Conservation (phyloP, 2,888 invertebrate species). For the Synanthedon andrenaeformis region DNA sequence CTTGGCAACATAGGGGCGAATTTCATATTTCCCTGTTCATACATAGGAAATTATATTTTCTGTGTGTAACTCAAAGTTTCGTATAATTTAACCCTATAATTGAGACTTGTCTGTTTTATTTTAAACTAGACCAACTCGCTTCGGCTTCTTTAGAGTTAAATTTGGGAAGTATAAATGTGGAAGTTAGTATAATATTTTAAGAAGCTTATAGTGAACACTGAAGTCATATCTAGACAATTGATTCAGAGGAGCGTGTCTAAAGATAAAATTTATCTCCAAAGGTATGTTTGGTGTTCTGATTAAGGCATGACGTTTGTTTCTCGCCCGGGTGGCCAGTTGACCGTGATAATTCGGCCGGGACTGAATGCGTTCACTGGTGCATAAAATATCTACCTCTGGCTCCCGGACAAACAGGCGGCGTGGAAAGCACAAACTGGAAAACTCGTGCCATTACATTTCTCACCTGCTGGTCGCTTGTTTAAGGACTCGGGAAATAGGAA, state of each 20-base stretch:
- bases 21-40: neutral
- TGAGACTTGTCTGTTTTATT: too few relatives aligned
- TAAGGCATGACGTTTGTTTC: constrained; percentile 30
- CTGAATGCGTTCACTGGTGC: constrained; percentile 56
- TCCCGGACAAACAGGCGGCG: constrained; percentile 17
- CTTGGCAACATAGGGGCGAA: constrained; percentile 11
- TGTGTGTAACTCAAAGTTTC: too few relatives aligned
- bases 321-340: constrained; percentile 55
- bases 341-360: constrained; percentile 61
- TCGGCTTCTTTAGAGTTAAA: too few relatives aligned
- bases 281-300: constrained; percentile 64
- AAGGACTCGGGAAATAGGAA: constrained; percentile 6
- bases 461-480: constrained; percentile 37
- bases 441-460: constrained; percentile 56
- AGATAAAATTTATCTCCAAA: constrained; percentile 44
- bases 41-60: too few relatives aligned
- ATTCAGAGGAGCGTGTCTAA: constrained; percentile 10
- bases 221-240: neutral
- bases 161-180: too few relatives aligned
- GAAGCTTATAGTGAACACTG: neutral
- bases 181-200: too few relatives aligned
- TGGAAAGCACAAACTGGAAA: constrained; percentile 49
- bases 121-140: too few relatives aligned
- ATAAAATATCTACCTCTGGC: constrained; percentile 52
- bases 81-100: too few relatives aligned